Base-by-base conservation (phyloP, 1,140 invertebrate species). In the Hycleus phaleratus region DNA sequence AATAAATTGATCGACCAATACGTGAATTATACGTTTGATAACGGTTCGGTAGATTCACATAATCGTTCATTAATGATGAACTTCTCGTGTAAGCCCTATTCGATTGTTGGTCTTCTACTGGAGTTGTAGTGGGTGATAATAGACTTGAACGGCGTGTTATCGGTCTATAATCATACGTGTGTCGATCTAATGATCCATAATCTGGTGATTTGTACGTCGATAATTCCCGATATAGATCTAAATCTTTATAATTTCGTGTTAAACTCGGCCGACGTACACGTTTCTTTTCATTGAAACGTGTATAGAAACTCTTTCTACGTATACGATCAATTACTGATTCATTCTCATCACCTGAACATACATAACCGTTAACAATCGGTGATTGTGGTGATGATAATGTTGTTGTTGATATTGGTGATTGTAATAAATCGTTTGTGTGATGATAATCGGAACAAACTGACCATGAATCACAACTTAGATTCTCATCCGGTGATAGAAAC, bases 281-380 rank as follows among this genome's bases (percentile, higher is more conserved):
- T 69, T 85, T 87, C 64, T 86, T 82, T 65, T 90, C 87, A 66
- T 93, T 93, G 68, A 93, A 93, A 55, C 90, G 79, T 3, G 85
- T 85, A 68, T 93, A 95, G 73, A 91, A 94, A 71, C 90, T 93
- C 70, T 91, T 91, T 12, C 91, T 78, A 62, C 88, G 79, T 59
- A 95, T 94, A 61, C 91, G 78, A 66, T 95, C 91, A 38, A 86
- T 85, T 8, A 93, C 85, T 38, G 71, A 73, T 49, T 74, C 73
- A 45, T 60, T 68, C 64, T 74, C 73, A 55, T 74, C 73, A 4
- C 69, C 73, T 56, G 75, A 55, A 67, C 59, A 64, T 59, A 73
- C 8, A 65, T 25, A 69, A 65, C 74, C 77, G 1, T 74, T 81
- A 48, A 32, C 32, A 32, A 32, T 32, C 32, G 32, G 32, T 32